Percentiles rank a stretch among this genome's conserved stretches.
Evolutionary conservation across 2,797 vertebrate genomes (phyloP).

Genomic region (Hozukius guyotensis): DNA sequence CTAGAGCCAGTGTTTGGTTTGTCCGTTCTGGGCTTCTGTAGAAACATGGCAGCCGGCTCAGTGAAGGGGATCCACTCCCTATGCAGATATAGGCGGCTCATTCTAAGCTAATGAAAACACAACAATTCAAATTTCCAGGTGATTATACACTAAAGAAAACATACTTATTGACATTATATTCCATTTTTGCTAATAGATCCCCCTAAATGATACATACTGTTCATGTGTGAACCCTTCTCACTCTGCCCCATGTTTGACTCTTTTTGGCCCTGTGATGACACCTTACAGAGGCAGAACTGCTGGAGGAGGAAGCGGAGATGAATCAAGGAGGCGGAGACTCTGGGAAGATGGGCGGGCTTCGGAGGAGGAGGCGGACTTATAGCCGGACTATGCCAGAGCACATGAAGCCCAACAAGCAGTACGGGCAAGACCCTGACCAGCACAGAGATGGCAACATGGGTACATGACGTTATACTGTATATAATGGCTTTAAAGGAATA

Average conservation of each 20-base stretch:
- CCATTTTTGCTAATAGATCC: too few species aligned
- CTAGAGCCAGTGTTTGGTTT: too few species aligned
- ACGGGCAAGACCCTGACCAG: conserved; percentile 75
- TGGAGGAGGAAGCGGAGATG: conserved; percentile 89
- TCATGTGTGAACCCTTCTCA: neutral
- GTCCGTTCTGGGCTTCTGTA: too few species aligned
- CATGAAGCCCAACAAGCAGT: conserved; percentile 82
- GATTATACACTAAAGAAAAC: too few species aligned
- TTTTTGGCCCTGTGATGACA: neutral
- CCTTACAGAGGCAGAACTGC: conserved; percentile 88
- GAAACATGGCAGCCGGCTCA: too few species aligned
- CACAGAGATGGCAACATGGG: conserved; percentile 68
- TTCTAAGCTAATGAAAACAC: too few species aligned
- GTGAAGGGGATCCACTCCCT: too few species aligned
- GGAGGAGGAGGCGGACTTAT: conserved; percentile 88
- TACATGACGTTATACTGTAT: conserved; percentile 26
- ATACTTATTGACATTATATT: too few species aligned
- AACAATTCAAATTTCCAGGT: too few species aligned
- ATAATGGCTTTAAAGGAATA: neutral
- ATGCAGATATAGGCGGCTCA: too few species aligned
- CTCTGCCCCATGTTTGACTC: neutral
- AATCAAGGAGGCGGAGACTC: conserved; percentile 86
- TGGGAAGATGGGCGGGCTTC: conserved; percentile 84
- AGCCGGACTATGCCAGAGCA: conserved; percentile 85
- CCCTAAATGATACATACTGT: too few species aligned